phyloP scores from a whole-genome alignment of 1,140 invertebrate species.

The Protaetia brevitarsis region DNA sequence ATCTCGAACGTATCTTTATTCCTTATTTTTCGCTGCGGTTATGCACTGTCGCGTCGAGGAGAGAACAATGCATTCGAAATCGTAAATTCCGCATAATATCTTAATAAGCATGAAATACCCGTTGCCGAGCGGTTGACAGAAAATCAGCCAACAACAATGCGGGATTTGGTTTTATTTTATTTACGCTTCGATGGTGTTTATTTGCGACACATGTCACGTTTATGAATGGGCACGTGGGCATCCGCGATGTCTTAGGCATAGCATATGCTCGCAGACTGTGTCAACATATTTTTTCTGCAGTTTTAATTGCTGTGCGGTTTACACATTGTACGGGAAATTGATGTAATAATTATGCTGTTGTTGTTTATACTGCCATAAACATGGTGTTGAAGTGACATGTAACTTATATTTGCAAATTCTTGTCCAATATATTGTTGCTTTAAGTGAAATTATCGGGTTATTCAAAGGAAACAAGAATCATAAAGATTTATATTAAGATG shows the following conservation, averaged over 20 bases:
- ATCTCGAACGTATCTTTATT: not conserved
- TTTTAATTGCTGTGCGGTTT: not conserved
- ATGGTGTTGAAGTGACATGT: too few species aligned
- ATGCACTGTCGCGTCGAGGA: too few species aligned
- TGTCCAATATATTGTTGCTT: too few species aligned
- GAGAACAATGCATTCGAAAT: not conserved
- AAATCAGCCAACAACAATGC: not conserved
- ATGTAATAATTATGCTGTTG: too few species aligned
- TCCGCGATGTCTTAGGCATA: not conserved
- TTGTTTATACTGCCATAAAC: too few species aligned
- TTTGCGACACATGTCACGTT: not conserved
- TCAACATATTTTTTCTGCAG: not conserved
- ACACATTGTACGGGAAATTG: too few species aligned
- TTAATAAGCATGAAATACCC: conserved; percentile 6
- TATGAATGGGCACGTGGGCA: not conserved
- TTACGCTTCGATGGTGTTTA: not conserved
- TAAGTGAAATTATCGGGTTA: too few species aligned
- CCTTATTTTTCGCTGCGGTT: not conserved
- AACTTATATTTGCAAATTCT: too few species aligned
- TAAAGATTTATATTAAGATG: too few species aligned
- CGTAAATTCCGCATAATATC: conserved; percentile 15
- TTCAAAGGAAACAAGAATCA: too few species aligned
- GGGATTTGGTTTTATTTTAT: not conserved
- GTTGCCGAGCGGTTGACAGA: not conserved
- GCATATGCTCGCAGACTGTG: not conserved